phyloP scores from a whole-genome alignment of 2,888 invertebrate species.

The Caenorhabditis afra region DNA sequence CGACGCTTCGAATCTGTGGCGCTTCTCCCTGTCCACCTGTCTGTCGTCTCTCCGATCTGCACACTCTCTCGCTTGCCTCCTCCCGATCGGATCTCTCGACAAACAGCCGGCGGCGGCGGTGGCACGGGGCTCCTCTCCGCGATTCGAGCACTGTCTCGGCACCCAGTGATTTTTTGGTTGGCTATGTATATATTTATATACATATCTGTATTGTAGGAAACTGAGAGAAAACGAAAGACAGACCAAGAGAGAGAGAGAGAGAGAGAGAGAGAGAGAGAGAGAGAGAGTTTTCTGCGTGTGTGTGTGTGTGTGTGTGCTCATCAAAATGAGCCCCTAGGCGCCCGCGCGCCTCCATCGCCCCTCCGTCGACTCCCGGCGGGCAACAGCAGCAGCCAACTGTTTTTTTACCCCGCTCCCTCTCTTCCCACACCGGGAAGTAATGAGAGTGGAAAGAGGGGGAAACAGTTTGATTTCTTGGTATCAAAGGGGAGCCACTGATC shows the following conservation, averaged over 20 bases:
- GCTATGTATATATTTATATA: constrained; percentile 51
- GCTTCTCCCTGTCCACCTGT: constrained; percentile 20
- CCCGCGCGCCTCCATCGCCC: constrained; percentile 11
- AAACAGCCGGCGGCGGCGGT: constrained; percentile 33
- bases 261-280: neutral
- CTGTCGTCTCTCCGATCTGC: constrained; percentile 12
- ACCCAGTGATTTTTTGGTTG: constrained; percentile 41
- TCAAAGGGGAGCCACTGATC: neutral
- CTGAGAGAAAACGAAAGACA: constrained; percentile 22
- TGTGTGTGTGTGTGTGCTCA: constrained; percentile 47
- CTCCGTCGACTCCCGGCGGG: neutral
- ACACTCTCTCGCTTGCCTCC: neutral
- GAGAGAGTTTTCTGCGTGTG: constrained; percentile 9
- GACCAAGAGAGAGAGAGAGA: too few species aligned
- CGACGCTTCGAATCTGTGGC: constrained; percentile 19
- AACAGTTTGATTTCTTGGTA: neutral
- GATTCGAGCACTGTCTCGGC: constrained; percentile 21
- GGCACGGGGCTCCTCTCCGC: constrained; percentile 32
- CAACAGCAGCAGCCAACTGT: constrained; percentile 9
- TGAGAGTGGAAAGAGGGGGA: too few species aligned
- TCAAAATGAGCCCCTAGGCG: constrained; percentile 45
- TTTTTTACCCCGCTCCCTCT: too few species aligned
- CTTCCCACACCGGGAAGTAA: too few species aligned
- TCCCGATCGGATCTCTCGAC: constrained; percentile 20
- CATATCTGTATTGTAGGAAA: constrained; percentile 23